These are phyloP conservation scores for Raja brachyura DNA, from an alignment of 2,113 vertebrate genomes.

Conservation along the genomic window DNA sequence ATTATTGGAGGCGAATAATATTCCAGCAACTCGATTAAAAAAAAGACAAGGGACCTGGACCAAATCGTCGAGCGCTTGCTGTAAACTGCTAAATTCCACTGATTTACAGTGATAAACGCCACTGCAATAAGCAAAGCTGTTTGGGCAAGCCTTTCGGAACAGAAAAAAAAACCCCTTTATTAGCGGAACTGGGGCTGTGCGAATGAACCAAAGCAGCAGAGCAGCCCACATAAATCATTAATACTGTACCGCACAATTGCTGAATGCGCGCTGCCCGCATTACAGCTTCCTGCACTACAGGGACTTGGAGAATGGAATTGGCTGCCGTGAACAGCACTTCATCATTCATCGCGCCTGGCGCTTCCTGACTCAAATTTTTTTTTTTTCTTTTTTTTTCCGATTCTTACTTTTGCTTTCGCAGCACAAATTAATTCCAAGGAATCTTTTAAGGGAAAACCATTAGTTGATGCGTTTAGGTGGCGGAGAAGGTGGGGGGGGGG, in stretches of 20 bases:
- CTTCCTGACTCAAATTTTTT: slow-evolving; percentile 47
- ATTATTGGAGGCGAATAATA: slow-evolving; percentile 53
- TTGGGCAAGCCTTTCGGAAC: slow-evolving; percentile 49
- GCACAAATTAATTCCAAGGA: slow-evolving; percentile 35
- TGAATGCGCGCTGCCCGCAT: slow-evolving; percentile 54
- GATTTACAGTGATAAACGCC: slow-evolving; percentile 56
- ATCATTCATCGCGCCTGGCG: slow-evolving; percentile 48
- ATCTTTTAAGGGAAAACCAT: slow-evolving; percentile 34
- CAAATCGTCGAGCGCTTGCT: slow-evolving; percentile 44
- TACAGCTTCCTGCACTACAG: slow-evolving; percentile 55
- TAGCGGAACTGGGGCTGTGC: slow-evolving; percentile 50
- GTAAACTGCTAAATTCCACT: slow-evolving; percentile 54
- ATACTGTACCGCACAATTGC: slow-evolving; percentile 52
- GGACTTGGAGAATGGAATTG: slow-evolving; percentile 56
- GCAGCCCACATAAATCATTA: slow-evolving; percentile 63
- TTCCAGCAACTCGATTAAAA: slow-evolving; percentile 48
- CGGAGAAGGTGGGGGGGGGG: not conserved
- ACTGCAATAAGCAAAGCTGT: slow-evolving; percentile 49
- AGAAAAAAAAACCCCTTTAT: slow-evolving; percentile 48
- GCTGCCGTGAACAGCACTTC: slow-evolving; percentile 54
- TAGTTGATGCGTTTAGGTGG: slow-evolving; percentile 23
- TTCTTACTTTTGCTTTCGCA: slow-evolving; percentile 33
- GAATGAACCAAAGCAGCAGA: slow-evolving; percentile 56
- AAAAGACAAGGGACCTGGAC: slow-evolving; percentile 45
- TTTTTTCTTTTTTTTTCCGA: slow-evolving; percentile 41